Percentiles rank a stretch among this genome's conserved stretches.
phyloP scores from a whole-genome alignment of 2,113 vertebrate species.

The Meriones unguiculatus region DNA sequence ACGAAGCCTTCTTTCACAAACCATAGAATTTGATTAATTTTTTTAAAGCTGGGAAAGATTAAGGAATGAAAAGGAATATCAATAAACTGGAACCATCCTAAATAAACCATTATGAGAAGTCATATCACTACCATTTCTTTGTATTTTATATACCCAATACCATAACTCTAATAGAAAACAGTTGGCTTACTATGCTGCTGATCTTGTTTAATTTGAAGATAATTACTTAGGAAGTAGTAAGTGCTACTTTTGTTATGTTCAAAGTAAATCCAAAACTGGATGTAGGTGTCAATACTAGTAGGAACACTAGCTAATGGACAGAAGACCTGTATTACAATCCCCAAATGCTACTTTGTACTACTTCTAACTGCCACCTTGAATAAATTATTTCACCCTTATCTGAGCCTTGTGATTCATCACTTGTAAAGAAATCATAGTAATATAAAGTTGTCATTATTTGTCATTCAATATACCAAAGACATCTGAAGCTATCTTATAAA shows the following conservation, averaged over 20 bases:
- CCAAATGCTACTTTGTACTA: neutral
- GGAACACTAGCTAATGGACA: neutral
- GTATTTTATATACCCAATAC: neutral
- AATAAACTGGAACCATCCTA: neutral
- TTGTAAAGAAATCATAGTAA: slow-evolving; percentile 1
- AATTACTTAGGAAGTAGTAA: slow-evolving; percentile 41
- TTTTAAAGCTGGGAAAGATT: neutral
- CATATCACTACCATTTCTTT: neutral
- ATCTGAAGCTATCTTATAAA: neutral
- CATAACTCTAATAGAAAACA: neutral
- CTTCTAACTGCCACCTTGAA: neutral
- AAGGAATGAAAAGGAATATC: neutral
- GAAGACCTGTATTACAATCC: neutral
- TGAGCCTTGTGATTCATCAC: neutral
- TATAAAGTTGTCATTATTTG: neutral
- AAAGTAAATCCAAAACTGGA: neutral
- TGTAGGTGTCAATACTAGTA: neutral
- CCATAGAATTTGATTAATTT: neutral
- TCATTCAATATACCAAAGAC: neutral
- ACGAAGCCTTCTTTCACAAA: neutral
- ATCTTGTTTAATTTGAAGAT: neutral
- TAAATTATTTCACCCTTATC: neutral
- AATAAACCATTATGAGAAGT: neutral
- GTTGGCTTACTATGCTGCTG: neutral
- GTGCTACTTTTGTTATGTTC: neutral